Evolutionary conservation across 2,888 invertebrate species (phyloP), one percentile per base, ranked within the genome.

Genomic region (Polymixis lichenea): DNA sequence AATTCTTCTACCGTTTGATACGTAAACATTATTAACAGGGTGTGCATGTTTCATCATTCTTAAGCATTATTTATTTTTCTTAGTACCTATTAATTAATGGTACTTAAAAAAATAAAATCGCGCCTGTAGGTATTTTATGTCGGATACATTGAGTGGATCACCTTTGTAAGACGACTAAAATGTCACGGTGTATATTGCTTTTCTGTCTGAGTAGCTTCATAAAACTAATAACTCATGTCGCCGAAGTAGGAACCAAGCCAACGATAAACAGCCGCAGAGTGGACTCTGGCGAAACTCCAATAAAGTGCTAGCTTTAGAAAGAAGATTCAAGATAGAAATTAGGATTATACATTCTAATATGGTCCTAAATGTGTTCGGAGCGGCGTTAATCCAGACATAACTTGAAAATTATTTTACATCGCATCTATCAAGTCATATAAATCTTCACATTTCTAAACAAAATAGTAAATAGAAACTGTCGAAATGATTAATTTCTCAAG

Each of bases 401-500:
- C 22, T 38, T 53, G 11, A 6, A 17, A 55, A 73, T 56, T 19
- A 55, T 13, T 25, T n/a, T 38, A 19, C 9, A n/a, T 46, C 19
- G n/a, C 4, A 22, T 49, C 17, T 22, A 25, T 9, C 4, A 13
- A 32, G 15, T 38, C 17, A 11, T 19, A 13, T 38, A 53, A 32
- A 6, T 43, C 49, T 43, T n/a, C n/a, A 17, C 13, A 64, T 56
- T 68, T 43, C 32, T 46, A 8, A 19, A 53, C n/a, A 53, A 13
- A 43, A 9, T 22, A 32, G 22, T 68, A 28, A 38, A 9, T 28
- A 38, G 25, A 19, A 38, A 56, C 68, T 38, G 28, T 46, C 19
- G 55, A 55, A 61, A 66, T 49, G 8, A 78, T 78, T 55, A 58
- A 61, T 73, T 61, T 32, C 2, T n/a, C 19, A 32, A 77, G 51